Evolutionary conservation across 1,140 invertebrate species (phyloP).

Genomic region (Megathymus violae): DNA sequence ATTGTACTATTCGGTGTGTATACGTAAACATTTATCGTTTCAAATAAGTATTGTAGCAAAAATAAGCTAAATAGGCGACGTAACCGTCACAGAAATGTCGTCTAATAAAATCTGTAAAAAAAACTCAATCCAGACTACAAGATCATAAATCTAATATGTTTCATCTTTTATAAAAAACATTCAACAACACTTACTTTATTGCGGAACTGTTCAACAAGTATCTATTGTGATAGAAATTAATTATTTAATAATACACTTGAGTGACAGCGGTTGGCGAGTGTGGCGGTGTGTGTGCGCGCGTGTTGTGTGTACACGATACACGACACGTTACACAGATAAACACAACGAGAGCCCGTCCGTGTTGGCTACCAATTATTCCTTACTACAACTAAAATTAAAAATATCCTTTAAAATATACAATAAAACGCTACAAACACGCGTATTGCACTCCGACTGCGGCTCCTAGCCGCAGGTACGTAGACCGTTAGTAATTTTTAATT

Average conservation of each 20-base stretch:
- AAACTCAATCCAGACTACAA: constrained; percentile 83
- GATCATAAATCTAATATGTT: constrained; percentile 82
- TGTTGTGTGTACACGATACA: no score
- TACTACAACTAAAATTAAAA: constrained; percentile 52
- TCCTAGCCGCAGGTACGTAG: constrained; percentile 45
- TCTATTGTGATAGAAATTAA: constrained; percentile 79
- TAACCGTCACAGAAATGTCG: constrained; percentile 51
- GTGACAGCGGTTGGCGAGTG: constrained; percentile 79
- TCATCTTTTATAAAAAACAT: constrained; percentile 82
- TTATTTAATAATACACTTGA: constrained; percentile 58
- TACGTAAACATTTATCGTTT: constrained; percentile 68
- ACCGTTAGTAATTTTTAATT: constrained; percentile 41
- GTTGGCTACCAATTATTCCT: constrained; percentile 82
- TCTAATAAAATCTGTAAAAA: constrained; percentile 81
- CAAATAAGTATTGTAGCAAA: constrained; percentile 76
- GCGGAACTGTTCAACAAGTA: constrained; percentile 82
- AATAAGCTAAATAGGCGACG: constrained; percentile 76
- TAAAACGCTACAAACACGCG: constrained; percentile 61
- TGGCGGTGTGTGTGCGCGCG: constrained; percentile 69
- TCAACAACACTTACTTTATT: constrained; percentile 83
- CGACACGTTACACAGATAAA: constrained; percentile 52
- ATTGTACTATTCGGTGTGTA: constrained; percentile 73
- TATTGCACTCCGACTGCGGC: constrained; percentile 75
- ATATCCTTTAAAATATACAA: constrained; percentile 62
- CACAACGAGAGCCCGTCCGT: constrained; percentile 70